Base-by-base conservation (phyloP, 2,797 vertebrate genomes). In the Gorsachius magnificus region DNA sequence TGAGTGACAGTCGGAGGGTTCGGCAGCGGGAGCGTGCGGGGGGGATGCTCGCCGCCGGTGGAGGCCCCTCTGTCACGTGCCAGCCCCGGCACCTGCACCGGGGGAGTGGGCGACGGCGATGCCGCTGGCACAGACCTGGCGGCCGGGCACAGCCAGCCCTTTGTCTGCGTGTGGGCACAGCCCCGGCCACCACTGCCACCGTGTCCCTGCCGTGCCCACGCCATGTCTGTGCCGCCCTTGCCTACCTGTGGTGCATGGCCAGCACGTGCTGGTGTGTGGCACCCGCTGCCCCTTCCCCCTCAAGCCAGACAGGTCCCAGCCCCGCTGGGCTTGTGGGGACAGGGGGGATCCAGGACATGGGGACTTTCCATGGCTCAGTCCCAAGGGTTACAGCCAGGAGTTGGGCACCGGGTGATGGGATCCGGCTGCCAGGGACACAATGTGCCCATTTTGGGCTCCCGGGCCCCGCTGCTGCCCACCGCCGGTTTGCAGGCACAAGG, bases 391-490 rank as follows among this genome's bases (percentile, higher is more conserved):
- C 51, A 28, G 60, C 31, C 15, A 2, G 56, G 46, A 36, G 1
- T 0, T 0, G 16, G 33, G 5, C 31, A 17, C 7, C 0, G 2
- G 22, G 2, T 11, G 79, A 8, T 2, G 58, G 58, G 33, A 35
- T 21, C 50, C 1, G 10, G 64, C 29, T 58, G 17, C 45, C 35
- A 20, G 36, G 58, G 60, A 11, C 60, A 5, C n/a, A 3, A 5
- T 0, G 2, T 12, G 2, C 38, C 53, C 4, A 0, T n/a, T 12
- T 16, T 1, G 0, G 2, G 15, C 2, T 63, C 25, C 1, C 5
- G 0, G 3, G 25, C 35, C 28, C 33, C 0, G 8, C 19, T 5
- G 43, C 29, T 18, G 18, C 77, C 45, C 15, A 0, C 18, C 0
- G 3, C 10, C 11, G 14, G 19, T 80, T 50, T 77, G 58, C 43